Conservation (phyloP, 2,113 vertebrate species). For the Pteruthius melanotis region DNA sequence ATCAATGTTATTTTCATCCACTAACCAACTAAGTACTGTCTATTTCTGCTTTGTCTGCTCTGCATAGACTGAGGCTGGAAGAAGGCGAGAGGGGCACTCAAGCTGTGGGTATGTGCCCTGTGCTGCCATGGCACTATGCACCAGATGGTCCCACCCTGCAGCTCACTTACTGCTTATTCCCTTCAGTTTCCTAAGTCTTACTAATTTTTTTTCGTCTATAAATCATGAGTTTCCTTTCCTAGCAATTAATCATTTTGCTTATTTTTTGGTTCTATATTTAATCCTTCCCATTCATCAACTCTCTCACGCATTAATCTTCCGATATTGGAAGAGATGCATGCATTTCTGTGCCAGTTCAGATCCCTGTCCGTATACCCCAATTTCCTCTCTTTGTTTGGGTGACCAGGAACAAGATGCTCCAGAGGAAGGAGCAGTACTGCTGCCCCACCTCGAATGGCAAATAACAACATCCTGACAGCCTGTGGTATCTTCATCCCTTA, state of each 20-base stretch:
- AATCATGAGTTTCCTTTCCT: conserved; percentile 27
- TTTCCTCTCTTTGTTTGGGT: conserved; percentile 14
- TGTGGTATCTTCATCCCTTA: neutral
- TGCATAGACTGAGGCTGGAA: neutral
- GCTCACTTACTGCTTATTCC: neutral
- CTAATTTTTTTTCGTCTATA: conserved; percentile 7
- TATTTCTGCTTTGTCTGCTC: neutral
- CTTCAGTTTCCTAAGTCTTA: neutral
- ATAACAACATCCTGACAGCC: neutral
- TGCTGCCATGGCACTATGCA: fast-evolving
- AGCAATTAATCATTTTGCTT: conserved; percentile 28
- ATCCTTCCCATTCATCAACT: conserved; percentile 48
- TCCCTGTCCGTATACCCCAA: neutral
- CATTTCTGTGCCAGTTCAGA: neutral
- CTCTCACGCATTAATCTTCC: neutral
- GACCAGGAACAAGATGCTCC: neutral
- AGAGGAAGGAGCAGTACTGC: neutral
- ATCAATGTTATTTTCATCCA: neutral
- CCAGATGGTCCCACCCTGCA: neutral
- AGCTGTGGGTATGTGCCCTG: neutral
- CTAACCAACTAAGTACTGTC: neutral
- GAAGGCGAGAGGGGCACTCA: neutral
- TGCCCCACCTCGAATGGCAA: neutral
- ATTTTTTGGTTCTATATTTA: conserved; percentile 53
- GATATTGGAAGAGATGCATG: neutral